phyloP scores from a whole-genome alignment of 2,888 invertebrate genomes.

The Rhagonycha fulva region DNA sequence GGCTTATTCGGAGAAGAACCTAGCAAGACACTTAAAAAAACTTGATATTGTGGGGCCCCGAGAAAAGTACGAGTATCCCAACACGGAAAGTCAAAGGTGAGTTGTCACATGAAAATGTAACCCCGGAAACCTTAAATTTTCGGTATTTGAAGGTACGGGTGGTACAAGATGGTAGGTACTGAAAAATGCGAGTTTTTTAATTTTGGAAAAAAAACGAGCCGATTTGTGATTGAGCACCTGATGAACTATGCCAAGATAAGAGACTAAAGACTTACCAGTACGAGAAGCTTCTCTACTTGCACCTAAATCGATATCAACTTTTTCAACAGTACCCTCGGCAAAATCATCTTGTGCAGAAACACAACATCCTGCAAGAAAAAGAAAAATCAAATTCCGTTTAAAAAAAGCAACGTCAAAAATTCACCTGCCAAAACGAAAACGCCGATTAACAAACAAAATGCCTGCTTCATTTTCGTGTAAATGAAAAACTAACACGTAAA shows the following conservation, averaged over 20 bases:
- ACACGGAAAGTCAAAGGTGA: conserved; percentile 54
- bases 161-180: conserved; percentile 48
- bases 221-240: conserved; percentile 48
- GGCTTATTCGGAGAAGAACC: conserved; percentile 31
- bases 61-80: conserved; percentile 45
- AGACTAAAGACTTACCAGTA: conserved; percentile 70
- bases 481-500: conserved; percentile 1
- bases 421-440: conserved; percentile 47
- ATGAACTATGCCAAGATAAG: conserved; percentile 50
- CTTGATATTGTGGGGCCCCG: conserved; percentile 44
- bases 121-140: not conserved
- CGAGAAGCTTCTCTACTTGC: conserved; percentile 85
- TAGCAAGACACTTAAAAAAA: conserved; percentile 43
- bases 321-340: conserved; percentile 62
- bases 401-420: conserved; percentile 22
- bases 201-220: conserved; percentile 56
- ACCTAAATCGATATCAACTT: conserved; percentile 79
- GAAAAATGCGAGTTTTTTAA: conserved; percentile 45
- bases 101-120: not conserved
- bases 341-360: conserved; percentile 57
- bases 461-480: conserved; percentile 45
- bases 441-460: conserved; percentile 42
- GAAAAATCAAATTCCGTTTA: not conserved
- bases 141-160: conserved; percentile 53
- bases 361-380: conserved; percentile 54